Evolutionary conservation across 2,888 invertebrate species (phyloP), one percentile per base, ranked within the genome.

Genomic region (Tetragonisca angustula): DNA sequence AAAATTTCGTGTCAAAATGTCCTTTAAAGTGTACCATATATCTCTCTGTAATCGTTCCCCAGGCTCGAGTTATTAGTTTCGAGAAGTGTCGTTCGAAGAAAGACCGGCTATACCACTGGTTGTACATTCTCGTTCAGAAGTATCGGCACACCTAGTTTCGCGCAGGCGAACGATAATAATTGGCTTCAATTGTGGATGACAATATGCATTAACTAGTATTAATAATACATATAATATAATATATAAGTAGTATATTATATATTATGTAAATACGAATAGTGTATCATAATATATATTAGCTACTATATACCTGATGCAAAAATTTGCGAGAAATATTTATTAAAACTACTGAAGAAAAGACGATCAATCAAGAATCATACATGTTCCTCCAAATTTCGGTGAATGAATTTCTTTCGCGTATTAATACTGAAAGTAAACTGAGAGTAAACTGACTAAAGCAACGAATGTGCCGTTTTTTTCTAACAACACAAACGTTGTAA

Each of bases 1-100:
- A 81, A 81, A 72, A 68, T 54, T 54, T 71, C 70, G 70, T 19
- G 61, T 36, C 79, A 62, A 74, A 56, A 19, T 67, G 68, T 69
- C 62, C 43, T 64, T 69, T 61, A 76, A 76, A 61, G 32, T 54
- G 52, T 64, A 27, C 71, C 77, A 56, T 77, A 77, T 77, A 71
- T 77, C 77, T 71, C 43, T 27, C 64, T 13, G 64, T 71, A 77
- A 77, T 54, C 76, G 76, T 76, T 54, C 70, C 70, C 52, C 52
- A 27, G 75, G 64, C 24, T n/a, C 68, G n/a, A 5, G 64, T 75
- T 67, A 74, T 69, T 76, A 76, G 79, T 79, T 79, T 70, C 79
- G 73, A 79, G 73, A 79, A 79, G 67, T 73, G 50, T 59, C 71
- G 65, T 79, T 79, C 70, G 32, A 52, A 62, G 61, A 52, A 62